phyloP scores from a whole-genome alignment of 2,113 vertebrate species.

The Chionodraco myersi region DNA sequence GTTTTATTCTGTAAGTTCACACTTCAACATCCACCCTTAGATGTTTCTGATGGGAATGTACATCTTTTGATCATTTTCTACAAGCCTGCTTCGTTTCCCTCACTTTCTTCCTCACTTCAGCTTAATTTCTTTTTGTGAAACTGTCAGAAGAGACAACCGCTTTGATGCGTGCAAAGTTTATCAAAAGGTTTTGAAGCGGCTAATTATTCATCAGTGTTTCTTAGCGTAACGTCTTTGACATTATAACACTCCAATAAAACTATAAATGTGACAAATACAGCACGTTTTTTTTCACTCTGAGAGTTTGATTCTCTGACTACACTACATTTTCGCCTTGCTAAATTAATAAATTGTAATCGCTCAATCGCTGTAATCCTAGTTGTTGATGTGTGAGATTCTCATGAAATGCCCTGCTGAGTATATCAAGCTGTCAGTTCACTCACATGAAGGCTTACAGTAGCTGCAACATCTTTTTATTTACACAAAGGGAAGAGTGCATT shows the following conservation, averaged over 20 bases:
- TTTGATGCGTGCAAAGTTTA: constrained; percentile 69
- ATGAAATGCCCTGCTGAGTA: constrained; percentile 34
- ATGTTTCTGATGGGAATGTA: constrained; percentile 53
- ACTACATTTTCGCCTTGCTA: constrained; percentile 22
- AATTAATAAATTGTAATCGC: constrained; percentile 37
- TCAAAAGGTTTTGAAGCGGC: constrained; percentile 64
- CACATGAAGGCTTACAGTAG: constrained; percentile 25
- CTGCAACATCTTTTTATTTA: constrained; percentile 18
- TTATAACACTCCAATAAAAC: constrained; percentile 51
- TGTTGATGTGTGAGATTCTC: constrained; percentile 35
- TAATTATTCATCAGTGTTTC: constrained; percentile 69
- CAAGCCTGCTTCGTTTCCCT: constrained; percentile 28
- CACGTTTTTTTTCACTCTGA: constrained; percentile 25
- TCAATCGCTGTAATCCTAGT: constrained; percentile 10
- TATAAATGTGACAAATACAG: constrained; percentile 35
- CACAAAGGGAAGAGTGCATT: constrained; percentile 24
- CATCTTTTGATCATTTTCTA: constrained; percentile 71
- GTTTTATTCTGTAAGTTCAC: constrained; percentile 45
- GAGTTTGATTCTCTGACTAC: constrained; percentile 16
- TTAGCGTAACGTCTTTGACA: constrained; percentile 51
- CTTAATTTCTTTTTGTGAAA: constrained; percentile 62
- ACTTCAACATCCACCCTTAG: constrained; percentile 41
- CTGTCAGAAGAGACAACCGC: constrained; percentile 63
- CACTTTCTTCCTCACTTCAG: constrained; percentile 39
- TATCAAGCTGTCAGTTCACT: constrained; percentile 41